A percentile compares a stretch with the other conserved stretches of the same genome.
Evolutionary conservation across 2,797 vertebrate species (phyloP).

Genomic region (Odontamblyopus lacepedii): DNA sequence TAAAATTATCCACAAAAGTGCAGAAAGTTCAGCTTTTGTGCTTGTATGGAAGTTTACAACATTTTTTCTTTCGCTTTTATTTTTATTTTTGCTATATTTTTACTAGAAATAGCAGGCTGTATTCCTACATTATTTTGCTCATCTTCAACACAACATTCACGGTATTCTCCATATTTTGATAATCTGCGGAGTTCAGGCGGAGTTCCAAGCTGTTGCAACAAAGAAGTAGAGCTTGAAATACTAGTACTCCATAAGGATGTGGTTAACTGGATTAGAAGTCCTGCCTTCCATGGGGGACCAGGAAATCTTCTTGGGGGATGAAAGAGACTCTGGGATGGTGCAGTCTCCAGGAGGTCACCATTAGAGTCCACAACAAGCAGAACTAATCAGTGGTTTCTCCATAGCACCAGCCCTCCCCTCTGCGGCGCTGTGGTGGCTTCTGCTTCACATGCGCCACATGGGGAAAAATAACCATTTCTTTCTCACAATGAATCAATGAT

Average conservation of each 20-base stretch:
- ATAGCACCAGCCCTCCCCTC: slow-evolving; percentile 45
- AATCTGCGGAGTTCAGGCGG: too few species aligned
- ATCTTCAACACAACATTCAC: too few species aligned
- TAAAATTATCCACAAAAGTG: too few species aligned
- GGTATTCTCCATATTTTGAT: too few species aligned
- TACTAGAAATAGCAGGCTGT: too few species aligned
- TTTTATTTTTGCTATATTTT: too few species aligned
- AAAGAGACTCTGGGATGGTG: slow-evolving; percentile 34
- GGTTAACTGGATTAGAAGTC: slow-evolving; percentile 64
- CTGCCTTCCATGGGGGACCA: slow-evolving; percentile 18
- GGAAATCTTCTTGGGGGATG: slow-evolving; percentile 23
- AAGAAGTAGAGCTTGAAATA: background rate
- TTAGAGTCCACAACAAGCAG: slow-evolving; percentile 54
- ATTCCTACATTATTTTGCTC: too few species aligned
- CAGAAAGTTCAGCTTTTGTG: too few species aligned
- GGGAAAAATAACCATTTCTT: slow-evolving; percentile 26
- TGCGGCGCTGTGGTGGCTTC: slow-evolving; percentile 27
- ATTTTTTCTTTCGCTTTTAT: too few species aligned
- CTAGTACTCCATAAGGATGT: slow-evolving; percentile 43
- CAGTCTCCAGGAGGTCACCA: slow-evolving; percentile 24
- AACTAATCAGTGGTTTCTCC: slow-evolving; percentile 51
- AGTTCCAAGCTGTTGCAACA: background rate
- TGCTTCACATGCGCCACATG: slow-evolving; percentile 44
- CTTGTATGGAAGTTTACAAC: too few species aligned
- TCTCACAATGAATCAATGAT: slow-evolving; percentile 24